A percentile compares a stretch with the other conserved stretches of the same genome.
Evolutionary conservation across 2,888 invertebrate genomes (phyloP).

Genomic region (Amblyjoppa fuscipennis): DNA sequence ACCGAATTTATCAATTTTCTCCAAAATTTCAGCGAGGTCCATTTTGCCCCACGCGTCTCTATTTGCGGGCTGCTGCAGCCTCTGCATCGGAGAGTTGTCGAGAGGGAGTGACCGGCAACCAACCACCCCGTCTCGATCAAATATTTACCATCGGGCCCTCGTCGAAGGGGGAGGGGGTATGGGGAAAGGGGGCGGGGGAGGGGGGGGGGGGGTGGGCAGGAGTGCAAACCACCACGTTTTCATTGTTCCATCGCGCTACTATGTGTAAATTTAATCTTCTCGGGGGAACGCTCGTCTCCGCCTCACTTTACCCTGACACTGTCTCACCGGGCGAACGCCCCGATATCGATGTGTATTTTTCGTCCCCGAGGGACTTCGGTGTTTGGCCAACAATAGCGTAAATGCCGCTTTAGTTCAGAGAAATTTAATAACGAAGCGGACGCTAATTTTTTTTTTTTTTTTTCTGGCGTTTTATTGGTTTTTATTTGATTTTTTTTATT

Average conservation of each 20-base stretch:
- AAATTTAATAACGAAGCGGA: neutral
- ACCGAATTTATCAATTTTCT: no score
- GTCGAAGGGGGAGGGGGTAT: neutral
- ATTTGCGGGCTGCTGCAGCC: slow-evolving; percentile 15
- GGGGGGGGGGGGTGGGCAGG: slow-evolving; percentile 25
- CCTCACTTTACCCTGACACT: slow-evolving; percentile 20
- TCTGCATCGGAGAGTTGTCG: slow-evolving; percentile 37
- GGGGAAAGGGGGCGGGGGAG: no score
- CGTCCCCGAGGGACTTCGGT: slow-evolving; percentile 21
- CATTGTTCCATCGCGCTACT: slow-evolving; percentile 84
- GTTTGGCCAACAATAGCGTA: slow-evolving; percentile 57
- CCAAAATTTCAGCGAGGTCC: no score
- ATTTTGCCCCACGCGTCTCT: neutral
- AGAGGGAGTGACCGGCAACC: slow-evolving; percentile 19
- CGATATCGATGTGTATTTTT: slow-evolving; percentile 54
- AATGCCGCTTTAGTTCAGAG: slow-evolving; percentile 37
- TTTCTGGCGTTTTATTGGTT: no score
- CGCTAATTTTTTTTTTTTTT: no score
- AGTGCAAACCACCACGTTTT: slow-evolving; percentile 76
- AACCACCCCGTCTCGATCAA: slow-evolving; percentile 76
- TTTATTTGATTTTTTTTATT: no score
- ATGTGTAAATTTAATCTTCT: slow-evolving; percentile 85
- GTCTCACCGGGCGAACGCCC: neutral
- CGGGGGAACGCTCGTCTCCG: slow-evolving; percentile 63
- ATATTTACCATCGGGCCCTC: slow-evolving; percentile 80